These are phyloP conservation scores for Augochlorella aurata DNA, from an alignment of 2,888 invertebrate genomes.

Conservation along the genomic window DNA sequence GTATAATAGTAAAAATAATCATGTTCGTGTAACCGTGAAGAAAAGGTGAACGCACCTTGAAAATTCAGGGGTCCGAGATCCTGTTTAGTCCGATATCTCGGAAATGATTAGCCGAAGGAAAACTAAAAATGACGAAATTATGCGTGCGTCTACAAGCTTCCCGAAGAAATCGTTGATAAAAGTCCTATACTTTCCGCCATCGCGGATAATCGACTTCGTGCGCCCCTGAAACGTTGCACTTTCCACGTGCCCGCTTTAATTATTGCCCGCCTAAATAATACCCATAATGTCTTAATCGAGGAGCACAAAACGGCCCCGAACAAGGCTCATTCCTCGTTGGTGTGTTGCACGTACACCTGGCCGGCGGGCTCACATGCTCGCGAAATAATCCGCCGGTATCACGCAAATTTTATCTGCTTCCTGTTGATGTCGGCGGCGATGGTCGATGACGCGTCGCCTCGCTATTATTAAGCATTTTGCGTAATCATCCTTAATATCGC, in stretches of 20 bases:
- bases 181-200: not conserved
- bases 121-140: not conserved
- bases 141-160: not conserved
- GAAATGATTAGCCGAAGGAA: not conserved
- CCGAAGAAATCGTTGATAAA: not conserved
- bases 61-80: not conserved
- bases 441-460: constrained; percentile 26
- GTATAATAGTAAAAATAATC: too few relatives aligned
- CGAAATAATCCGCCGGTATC: constrained; percentile 24
- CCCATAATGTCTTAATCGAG: constrained; percentile 15
- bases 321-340: not conserved
- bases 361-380: constrained; percentile 4
- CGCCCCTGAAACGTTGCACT: not conserved
- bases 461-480: constrained; percentile 66
- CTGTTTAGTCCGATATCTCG: not conserved
- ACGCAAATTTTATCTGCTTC: constrained; percentile 41
- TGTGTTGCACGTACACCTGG: not conserved
- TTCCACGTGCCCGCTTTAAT: not conserved
- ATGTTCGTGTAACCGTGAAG: not conserved
- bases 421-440: constrained; percentile 14
- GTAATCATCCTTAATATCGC: constrained; percentile 69
- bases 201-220: not conserved
- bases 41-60: not conserved
- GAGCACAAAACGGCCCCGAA: not conserved
- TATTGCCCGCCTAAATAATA: constrained; percentile 6